A percentile compares a stretch with the other conserved stretches of the same genome.
Conservation (phyloP, 2,113 vertebrate genomes). For the Pseudorectes ferrugineus region DNA sequence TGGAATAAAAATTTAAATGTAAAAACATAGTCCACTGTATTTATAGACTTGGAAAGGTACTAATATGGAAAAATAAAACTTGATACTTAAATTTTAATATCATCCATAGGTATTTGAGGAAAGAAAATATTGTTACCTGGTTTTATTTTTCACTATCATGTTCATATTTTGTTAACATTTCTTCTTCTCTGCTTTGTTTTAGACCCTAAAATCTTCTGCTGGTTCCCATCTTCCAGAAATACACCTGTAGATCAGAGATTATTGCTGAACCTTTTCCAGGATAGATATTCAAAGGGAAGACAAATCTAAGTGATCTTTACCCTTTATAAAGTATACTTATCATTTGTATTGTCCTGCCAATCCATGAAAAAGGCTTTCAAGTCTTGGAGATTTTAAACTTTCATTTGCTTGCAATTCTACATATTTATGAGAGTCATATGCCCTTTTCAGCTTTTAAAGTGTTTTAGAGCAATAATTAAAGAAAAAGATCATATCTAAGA, state of each 20-base stretch:
- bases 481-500: not conserved
- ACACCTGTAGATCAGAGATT: not conserved
- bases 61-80: not conserved
- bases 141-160: not conserved
- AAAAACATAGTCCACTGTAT: not conserved
- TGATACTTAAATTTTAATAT: not conserved
- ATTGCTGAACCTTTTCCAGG: not conserved
- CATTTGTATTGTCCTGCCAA: not conserved
- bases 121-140: not conserved
- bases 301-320: not conserved
- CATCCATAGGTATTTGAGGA: not conserved
- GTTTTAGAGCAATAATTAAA: constrained; percentile 6
- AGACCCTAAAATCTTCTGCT: not conserved
- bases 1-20: not conserved
- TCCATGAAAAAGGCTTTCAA: not conserved
- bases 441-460: not conserved
- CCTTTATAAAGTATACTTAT: not conserved
- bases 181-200: not conserved
- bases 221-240: not conserved
- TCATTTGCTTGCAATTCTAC: not conserved
- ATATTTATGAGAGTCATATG: not conserved
- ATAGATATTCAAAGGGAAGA: not conserved
- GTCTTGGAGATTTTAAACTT: not conserved
- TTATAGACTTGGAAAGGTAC: not conserved
- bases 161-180: not conserved